Conservation (phyloP, 2,113 vertebrate genomes). For the Archilochus colubris region DNA sequence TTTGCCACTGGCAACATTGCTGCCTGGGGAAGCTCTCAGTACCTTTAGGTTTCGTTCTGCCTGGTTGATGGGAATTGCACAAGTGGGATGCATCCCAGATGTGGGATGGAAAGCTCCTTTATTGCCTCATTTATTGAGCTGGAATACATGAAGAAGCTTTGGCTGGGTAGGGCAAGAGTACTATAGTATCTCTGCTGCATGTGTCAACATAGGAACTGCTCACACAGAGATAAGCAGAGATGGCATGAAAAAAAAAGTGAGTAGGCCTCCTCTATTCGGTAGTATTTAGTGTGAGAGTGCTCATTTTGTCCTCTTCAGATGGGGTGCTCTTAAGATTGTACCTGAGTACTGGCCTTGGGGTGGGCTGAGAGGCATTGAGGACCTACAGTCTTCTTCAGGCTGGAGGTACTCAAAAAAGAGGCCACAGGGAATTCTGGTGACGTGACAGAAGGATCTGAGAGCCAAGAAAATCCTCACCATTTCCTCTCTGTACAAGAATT, state of each 20-base stretch:
- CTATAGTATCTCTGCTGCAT: neutral
- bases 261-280: neutral
- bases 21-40: neutral
- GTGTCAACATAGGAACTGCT: neutral
- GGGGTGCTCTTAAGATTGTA: neutral
- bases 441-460: neutral
- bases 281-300: neutral
- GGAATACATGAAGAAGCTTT: neutral
- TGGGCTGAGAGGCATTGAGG: neutral
- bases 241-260: neutral
- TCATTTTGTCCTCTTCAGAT: neutral
- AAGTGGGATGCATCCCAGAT: conserved; percentile 5
- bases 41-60: conserved; percentile 17
- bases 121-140: neutral
- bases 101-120: neutral
- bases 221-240: neutral
- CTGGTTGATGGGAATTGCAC: neutral
- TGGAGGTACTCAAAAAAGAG: neutral
- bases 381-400: neutral
- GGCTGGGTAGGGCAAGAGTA: neutral
- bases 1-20: conserved; percentile 4
- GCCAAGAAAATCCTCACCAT: conserved; percentile 29
- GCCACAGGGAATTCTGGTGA: neutral
- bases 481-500: conserved; percentile 64
- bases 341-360: neutral